Conservation (phyloP, 1,140 invertebrate genomes). For the Chymomyza costata region DNA sequence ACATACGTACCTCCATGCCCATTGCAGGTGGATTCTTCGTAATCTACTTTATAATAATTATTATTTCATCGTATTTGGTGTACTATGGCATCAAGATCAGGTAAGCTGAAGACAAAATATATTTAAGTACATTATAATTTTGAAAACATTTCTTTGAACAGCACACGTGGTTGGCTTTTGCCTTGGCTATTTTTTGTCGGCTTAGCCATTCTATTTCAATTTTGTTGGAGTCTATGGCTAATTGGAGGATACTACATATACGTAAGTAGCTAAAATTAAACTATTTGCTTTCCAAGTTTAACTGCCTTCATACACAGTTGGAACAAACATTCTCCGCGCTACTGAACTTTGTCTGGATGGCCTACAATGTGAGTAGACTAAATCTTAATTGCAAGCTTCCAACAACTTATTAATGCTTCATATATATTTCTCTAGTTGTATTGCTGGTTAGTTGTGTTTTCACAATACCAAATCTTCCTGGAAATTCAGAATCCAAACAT, state of each 20-base stretch:
- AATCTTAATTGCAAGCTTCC: neutral
- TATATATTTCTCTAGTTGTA: conserved; percentile 84
- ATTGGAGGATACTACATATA: conserved; percentile 92
- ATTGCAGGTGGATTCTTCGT: conserved; percentile 84
- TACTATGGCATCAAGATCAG: conserved; percentile 75
- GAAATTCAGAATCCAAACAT: conserved; percentile 91
- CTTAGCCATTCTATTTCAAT: conserved; percentile 84
- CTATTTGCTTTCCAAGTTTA: conserved; percentile 7
- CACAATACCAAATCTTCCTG: conserved; percentile 88
- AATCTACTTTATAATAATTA: conserved; percentile 82
- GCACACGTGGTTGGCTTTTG: conserved; percentile 83
- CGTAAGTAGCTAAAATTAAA: conserved; percentile 78
- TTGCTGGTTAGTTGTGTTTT: conserved; percentile 89
- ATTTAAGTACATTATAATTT: neutral
- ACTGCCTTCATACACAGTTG: conserved; percentile 78
- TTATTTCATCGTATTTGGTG: conserved; percentile 81
- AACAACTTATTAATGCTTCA: neutral
- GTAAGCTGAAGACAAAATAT: conserved; percentile 62
- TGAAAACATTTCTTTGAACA: conserved; percentile 1
- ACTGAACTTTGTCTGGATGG: conserved; percentile 86
- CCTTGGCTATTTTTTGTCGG: conserved; percentile 87
- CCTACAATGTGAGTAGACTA: conserved; percentile 84
- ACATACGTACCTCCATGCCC: conserved; percentile 85
- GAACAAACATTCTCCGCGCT: conserved; percentile 85
- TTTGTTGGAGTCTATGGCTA: conserved; percentile 88